Base-by-base conservation (phyloP, 2,888 invertebrate genomes). In the Dinocampus coccinellae region DNA sequence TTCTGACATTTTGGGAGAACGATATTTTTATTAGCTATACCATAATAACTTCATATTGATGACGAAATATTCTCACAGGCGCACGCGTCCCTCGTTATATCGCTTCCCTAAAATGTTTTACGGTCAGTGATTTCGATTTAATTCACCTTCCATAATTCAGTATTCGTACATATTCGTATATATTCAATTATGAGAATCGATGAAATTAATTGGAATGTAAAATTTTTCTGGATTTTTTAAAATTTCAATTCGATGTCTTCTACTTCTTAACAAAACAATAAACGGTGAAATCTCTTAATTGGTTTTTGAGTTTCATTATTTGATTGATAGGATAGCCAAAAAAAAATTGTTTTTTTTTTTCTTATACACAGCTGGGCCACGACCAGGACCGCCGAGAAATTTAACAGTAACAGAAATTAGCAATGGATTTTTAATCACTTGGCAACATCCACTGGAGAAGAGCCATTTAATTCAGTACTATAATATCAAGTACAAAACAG, bases 331-430 rank as follows among this genome's bases (percentile, higher is more conserved):
- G 47, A 47, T 47, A 16, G 3, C 7, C 3, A 29, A 4, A 4
- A 7, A 29, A 29, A 39, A 10, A 53, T 22, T 71, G 57, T 55
- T 72, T 69, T 74, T 69, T 75, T 77, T 78, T 68, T 75, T 77
- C 70, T 75, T 78, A n/a, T n/a, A n/a, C 77, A 70, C 75, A 80
- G 72, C 79, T 97, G 97, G 97, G 88, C 97, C 97, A 72, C 94
- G 94, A 88, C 97, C 98, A 65, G 94, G 95, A 82, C 93, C 95
- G 62, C 97, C 98, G 34, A 92, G 94, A 79, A 97, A 98, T 89
- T 90, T 98, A 80, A 95, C 96, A 67, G 95, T 97, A 76, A 93
- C 94, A 63, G 96, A 96, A 89, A 93, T 95, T 78, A 93, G 93
- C 87, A 95, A 96, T 87, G 96, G 96, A 78, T 96, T 97, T 89